Conservation (phyloP, 2,113 vertebrate species). For the Leptobrachium leishanense region DNA sequence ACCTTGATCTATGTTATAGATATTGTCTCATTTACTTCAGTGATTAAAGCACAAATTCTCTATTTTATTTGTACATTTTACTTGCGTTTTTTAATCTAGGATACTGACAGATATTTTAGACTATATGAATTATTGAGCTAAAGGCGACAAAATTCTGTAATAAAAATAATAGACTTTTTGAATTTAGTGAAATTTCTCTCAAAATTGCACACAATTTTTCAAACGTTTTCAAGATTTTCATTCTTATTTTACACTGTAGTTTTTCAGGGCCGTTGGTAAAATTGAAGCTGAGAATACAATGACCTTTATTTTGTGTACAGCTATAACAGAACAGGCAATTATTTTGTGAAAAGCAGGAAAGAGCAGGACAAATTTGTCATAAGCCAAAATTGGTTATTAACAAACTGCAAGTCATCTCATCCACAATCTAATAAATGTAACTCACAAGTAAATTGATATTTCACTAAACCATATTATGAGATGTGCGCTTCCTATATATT, state of each 20-base stretch:
- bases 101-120: background rate
- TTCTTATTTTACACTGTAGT: background rate
- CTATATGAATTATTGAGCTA: background rate
- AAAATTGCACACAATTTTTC: background rate
- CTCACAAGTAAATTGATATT: constrained; percentile 16
- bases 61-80: background rate
- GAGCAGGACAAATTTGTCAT: constrained; percentile 27
- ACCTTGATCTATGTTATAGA: too few species aligned
- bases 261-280: constrained; percentile 1
- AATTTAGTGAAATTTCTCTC: background rate
- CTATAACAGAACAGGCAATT: constrained; percentile 24
- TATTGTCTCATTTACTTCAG: too few species aligned
- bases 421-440: constrained; percentile 7
- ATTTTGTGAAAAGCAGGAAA: constrained; percentile 35
- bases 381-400: constrained; percentile 37
- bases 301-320: constrained; percentile 29
- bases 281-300: background rate
- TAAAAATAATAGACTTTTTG: background rate
- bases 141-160: background rate
- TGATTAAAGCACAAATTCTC: background rate
- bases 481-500: too few species aligned
- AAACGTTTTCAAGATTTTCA: background rate
- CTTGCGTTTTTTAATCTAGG: background rate
- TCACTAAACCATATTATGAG: constrained; percentile 3
- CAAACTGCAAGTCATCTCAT: constrained; percentile 20